Percentiles rank a stretch among this genome's conserved stretches.
These are phyloP conservation scores for Melanotaenia boesemani DNA, from an alignment of 2,797 vertebrate species.

Conservation along the genomic window DNA sequence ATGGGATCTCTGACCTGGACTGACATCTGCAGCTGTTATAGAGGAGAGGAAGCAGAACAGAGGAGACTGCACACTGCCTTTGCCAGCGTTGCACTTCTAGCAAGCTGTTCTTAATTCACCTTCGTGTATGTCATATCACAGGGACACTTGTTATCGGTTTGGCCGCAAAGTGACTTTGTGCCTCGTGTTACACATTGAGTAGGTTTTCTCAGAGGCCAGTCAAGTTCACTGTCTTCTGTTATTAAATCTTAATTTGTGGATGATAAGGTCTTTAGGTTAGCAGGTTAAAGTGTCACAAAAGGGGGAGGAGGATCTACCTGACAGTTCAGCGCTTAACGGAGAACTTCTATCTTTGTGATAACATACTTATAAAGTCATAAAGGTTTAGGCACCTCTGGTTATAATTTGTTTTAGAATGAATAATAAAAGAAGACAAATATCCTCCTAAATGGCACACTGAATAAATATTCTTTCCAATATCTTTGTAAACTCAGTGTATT, in stretches of 20 bases:
- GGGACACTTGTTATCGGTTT: slow-evolving; percentile 36
- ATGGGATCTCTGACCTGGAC: slow-evolving; percentile 77
- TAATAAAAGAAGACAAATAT: neutral
- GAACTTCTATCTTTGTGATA: neutral
- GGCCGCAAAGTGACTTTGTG: slow-evolving; percentile 7
- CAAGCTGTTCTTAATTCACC: slow-evolving; percentile 62
- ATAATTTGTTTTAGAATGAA: neutral
- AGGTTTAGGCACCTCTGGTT: neutral
- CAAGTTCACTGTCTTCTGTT: slow-evolving; percentile 34
- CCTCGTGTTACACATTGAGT: slow-evolving; percentile 11
- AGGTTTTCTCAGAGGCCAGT: slow-evolving; percentile 19
- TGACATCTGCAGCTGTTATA: slow-evolving; percentile 75
- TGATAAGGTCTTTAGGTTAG: slow-evolving; percentile 43
- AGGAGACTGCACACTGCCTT: slow-evolving; percentile 39
- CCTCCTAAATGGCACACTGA: neutral
- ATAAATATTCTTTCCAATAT: neutral
- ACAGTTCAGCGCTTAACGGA: neutral
- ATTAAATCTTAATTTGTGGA: slow-evolving; percentile 13
- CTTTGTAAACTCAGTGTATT: neutral
- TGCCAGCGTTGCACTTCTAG: slow-evolving; percentile 55
- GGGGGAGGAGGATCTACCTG: slow-evolving; percentile 2
- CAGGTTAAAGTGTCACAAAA: slow-evolving; percentile 50
- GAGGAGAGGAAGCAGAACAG: slow-evolving; percentile 60
- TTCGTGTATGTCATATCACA: slow-evolving; percentile 46
- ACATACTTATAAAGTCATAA: neutral